Percentiles rank a stretch among this genome's conserved stretches.
These are phyloP conservation scores for Odobenus rosmarus DNA, from an alignment of 2,113 vertebrate species.

Conservation along the genomic window DNA sequence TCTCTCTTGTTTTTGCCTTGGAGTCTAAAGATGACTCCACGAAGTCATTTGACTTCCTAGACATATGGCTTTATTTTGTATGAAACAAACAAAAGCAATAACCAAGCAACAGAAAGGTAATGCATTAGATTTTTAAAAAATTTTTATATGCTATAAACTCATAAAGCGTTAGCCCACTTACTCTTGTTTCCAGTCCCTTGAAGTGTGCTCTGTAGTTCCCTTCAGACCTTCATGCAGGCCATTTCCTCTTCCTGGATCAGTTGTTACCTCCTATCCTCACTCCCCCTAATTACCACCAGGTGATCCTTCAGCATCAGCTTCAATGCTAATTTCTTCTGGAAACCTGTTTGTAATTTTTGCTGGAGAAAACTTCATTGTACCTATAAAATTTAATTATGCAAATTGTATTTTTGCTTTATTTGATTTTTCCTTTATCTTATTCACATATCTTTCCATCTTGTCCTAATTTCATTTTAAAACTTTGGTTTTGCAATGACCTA, in stretches of 20 bases:
- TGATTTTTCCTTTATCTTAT: not conserved
- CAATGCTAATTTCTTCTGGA: not conserved
- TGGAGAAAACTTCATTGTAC: not conserved
- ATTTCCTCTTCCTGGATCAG: not conserved
- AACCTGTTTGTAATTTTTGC: not conserved
- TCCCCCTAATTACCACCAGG: not conserved
- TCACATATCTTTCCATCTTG: not conserved
- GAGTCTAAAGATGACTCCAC: not conserved
- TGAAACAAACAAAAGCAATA: not conserved
- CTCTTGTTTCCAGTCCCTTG: not conserved
- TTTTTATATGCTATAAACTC: not conserved
- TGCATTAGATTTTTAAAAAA: not conserved
- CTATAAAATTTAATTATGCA: not conserved
- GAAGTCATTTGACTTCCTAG: not conserved
- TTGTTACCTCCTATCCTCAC: not conserved
- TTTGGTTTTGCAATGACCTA: not conserved
- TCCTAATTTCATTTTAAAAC: not conserved
- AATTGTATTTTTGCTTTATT: not conserved
- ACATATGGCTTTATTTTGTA: not conserved
- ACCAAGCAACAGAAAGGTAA: not conserved
- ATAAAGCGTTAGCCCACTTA: not conserved
- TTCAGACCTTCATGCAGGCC: not conserved
- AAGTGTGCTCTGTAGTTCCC: not conserved
- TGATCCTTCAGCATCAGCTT: not conserved
- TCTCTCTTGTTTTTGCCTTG: not conserved